Percentiles rank a stretch among this genome's conserved stretches.
phyloP scores from a whole-genome alignment of 2,113 vertebrate species.

The Gobius niger region DNA sequence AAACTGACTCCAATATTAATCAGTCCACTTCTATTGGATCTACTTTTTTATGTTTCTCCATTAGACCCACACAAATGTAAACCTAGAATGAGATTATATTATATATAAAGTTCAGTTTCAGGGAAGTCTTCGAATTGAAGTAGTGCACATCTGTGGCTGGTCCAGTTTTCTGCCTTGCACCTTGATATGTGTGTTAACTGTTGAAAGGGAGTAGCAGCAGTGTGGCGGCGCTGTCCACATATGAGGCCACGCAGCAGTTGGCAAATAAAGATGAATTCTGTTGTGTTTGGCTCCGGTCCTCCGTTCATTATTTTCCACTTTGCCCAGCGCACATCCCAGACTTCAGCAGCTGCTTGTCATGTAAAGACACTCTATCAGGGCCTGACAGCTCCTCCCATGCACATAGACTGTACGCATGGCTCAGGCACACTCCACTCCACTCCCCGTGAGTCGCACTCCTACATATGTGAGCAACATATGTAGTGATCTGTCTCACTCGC shows the following conservation, averaged over 20 bases:
- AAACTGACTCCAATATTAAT: constrained; percentile 50
- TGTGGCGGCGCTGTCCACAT: constrained; percentile 72
- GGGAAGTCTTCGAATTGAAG: neutral
- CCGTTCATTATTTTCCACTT: constrained; percentile 89
- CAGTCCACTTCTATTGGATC: constrained; percentile 22
- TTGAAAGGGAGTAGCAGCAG: constrained; percentile 68
- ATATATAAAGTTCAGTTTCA: neutral
- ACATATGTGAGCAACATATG: constrained; percentile 74
- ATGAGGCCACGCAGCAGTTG: constrained; percentile 83
- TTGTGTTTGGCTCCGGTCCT: constrained; percentile 82
- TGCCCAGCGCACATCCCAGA: constrained; percentile 84
- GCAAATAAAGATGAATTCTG: constrained; percentile 94
- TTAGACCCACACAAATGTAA: constrained; percentile 27
- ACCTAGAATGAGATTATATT: neutral
- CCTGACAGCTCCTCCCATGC: constrained; percentile 86
- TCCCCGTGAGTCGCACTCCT: constrained; percentile 35
- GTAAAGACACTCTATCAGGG: constrained; percentile 93
- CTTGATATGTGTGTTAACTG: constrained; percentile 26
- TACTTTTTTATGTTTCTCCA: constrained; percentile 13
- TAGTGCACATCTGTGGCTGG: constrained; percentile 43
- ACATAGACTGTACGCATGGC: constrained; percentile 52
- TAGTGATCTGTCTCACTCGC: constrained; percentile 72
- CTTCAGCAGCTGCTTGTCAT: constrained; percentile 93
- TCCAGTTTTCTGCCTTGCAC: constrained; percentile 40
- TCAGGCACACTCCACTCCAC: constrained; percentile 59